phyloP scores from a whole-genome alignment of 2,797 vertebrate species.

The Melopsittacus undulatus region DNA sequence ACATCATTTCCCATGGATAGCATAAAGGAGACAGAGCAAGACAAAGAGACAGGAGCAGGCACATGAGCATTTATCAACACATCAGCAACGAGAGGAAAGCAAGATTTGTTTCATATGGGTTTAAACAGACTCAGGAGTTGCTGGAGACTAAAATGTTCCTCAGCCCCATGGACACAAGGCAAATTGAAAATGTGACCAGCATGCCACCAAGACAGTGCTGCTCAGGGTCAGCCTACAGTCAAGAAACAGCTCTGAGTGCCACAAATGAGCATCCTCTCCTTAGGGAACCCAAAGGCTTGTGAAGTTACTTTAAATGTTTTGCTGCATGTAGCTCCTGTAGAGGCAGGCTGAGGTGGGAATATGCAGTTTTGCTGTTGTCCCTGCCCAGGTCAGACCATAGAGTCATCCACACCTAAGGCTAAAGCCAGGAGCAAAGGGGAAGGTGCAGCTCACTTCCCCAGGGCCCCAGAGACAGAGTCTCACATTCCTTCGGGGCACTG shows the following conservation, averaged over 20 bases:
- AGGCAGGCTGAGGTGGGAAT: background rate
- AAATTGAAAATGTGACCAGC: background rate
- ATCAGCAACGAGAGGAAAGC: background rate
- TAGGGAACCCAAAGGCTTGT: background rate
- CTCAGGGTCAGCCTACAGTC: background rate
- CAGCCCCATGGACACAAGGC: background rate
- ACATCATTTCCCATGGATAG: background rate
- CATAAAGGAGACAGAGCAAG: background rate
- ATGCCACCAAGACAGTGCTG: rapidly evolving
- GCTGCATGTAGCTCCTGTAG: background rate
- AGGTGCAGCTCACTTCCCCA: background rate
- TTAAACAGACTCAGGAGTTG: background rate
- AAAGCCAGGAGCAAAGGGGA: background rate
- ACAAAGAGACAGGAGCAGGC: background rate
- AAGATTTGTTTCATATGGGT: background rate
- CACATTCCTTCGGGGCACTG: background rate
- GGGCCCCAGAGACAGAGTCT: background rate
- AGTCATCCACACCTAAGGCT: rapidly evolving
- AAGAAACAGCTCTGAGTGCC: background rate
- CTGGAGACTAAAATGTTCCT: background rate
- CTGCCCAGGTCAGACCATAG: background rate
- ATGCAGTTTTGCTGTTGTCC: background rate
- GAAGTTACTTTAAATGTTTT: background rate
- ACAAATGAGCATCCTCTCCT: background rate
- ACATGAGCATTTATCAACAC: background rate